Evolutionary conservation across 2,888 invertebrate genomes (phyloP).

Genomic region (Pachycephus smyrnensis): DNA sequence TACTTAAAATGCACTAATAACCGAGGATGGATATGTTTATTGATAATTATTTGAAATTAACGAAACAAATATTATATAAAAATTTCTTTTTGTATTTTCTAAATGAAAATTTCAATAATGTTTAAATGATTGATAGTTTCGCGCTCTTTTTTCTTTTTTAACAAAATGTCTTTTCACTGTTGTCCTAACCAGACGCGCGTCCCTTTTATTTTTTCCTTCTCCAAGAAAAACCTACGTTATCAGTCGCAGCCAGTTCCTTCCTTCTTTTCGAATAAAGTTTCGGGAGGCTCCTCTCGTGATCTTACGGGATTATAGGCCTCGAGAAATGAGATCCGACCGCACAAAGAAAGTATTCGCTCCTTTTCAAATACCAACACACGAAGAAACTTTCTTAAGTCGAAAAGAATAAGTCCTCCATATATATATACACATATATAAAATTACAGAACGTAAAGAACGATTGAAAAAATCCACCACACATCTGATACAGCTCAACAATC

Average conservation of each 20-base stretch:
- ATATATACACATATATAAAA: too few relatives aligned
- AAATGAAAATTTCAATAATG: too few relatives aligned
- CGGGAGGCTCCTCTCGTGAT: slow-evolving; percentile 14
- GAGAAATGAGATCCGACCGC: slow-evolving; percentile 18
- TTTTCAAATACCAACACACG: slow-evolving; percentile 17
- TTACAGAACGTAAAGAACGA: background rate
- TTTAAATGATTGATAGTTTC: too few relatives aligned
- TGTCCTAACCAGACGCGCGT: too few relatives aligned
- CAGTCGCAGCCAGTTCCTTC: slow-evolving; percentile 17
- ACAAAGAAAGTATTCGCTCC: slow-evolving; percentile 20
- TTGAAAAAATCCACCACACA: background rate
- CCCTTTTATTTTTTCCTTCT: background rate
- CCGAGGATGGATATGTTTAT: too few relatives aligned
- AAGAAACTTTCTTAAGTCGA: slow-evolving; percentile 15
- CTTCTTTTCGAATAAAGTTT: slow-evolving; percentile 19
- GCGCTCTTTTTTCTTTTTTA: too few relatives aligned
- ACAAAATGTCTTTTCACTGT: too few relatives aligned
- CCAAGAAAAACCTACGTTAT: slow-evolving; percentile 10
- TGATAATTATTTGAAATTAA: too few relatives aligned
- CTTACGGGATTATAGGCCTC: slow-evolving; percentile 21
- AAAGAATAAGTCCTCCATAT: background rate
- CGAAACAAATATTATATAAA: too few relatives aligned
- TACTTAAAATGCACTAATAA: too few relatives aligned
- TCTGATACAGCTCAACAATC: too few relatives aligned
- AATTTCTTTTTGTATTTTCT: too few relatives aligned